phyloP scores from a whole-genome alignment of 2,113 vertebrate species.

The Dunckerocampus dactyliophorus region DNA sequence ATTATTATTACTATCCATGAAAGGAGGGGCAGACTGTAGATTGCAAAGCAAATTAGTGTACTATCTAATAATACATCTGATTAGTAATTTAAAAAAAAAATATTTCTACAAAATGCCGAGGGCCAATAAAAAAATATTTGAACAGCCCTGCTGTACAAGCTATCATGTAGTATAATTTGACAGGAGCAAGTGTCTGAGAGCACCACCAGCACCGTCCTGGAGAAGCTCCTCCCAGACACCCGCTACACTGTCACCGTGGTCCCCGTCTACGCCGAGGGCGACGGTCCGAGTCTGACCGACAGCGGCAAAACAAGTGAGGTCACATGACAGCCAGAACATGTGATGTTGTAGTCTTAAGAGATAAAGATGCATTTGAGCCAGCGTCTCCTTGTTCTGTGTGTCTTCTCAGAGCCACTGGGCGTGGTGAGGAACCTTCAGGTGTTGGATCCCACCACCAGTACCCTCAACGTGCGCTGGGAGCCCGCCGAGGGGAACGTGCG shows the following conservation, averaged over 20 bases:
- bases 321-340: not conserved
- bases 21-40: no score
- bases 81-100: no score
- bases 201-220: constrained; percentile 83
- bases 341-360: not conserved
- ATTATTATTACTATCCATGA: no score
- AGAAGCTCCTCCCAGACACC: constrained; percentile 82
- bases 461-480: constrained; percentile 89
- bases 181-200: constrained; percentile 90
- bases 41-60: no score
- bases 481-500: constrained; percentile 86
- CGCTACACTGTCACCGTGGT: constrained; percentile 84
- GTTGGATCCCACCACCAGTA: constrained; percentile 89
- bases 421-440: constrained; percentile 84
- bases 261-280: constrained; percentile 87
- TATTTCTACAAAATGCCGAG: no score
- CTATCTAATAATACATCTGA: no score
- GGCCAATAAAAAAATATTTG: no score
- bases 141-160: no score
- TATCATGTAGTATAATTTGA: not conserved
- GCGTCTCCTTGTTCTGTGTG: not conserved
- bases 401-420: constrained; percentile 81
- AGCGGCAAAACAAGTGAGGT: constrained; percentile 86
- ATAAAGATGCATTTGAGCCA: not conserved
- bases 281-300: constrained; percentile 83